These are phyloP conservation scores for Trichomalopsis sarcophagae DNA, from an alignment of 1,140 invertebrate species.

Conservation along the genomic window DNA sequence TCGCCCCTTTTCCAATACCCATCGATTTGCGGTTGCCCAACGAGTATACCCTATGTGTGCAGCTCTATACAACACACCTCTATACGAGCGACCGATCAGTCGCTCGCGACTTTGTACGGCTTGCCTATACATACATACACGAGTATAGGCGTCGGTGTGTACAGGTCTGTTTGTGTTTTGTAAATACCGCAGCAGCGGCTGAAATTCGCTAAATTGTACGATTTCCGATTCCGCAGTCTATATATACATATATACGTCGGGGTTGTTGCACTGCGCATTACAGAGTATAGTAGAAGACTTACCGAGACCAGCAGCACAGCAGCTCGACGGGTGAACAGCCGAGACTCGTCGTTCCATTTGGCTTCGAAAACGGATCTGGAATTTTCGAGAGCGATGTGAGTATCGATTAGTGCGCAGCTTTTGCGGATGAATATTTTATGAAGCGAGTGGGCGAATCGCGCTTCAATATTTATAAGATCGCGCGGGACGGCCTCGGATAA, in stretches of 20 bases:
- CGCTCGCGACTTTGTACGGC: slow-evolving; percentile 15
- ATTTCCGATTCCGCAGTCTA: not conserved
- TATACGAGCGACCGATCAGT: not conserved
- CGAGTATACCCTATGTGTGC: not conserved
- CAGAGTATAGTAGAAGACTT: slow-evolving; percentile 60
- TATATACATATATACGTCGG: too few relatives aligned
- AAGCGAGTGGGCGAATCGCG: not conserved
- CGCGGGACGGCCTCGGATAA: not conserved
- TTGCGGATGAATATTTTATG: not conserved
- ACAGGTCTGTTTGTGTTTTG: not conserved
- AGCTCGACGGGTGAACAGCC: slow-evolving; percentile 77
- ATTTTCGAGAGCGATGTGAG: slow-evolving; percentile 53
- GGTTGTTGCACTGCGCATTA: not conserved
- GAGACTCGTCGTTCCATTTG: slow-evolving; percentile 78
- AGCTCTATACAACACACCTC: not conserved
- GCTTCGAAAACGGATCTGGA: slow-evolving; percentile 77
- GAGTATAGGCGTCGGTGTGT: not conserved
- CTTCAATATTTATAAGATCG: not conserved
- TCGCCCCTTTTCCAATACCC: not conserved
- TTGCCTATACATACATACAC: not conserved
- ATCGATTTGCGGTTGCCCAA: slow-evolving; percentile 32
- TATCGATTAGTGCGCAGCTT: not conserved
- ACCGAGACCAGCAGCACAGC: slow-evolving; percentile 79
- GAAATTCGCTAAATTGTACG: not conserved
- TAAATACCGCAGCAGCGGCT: not conserved